phyloP scores from a whole-genome alignment of 2,113 vertebrate genomes.

The Verasper variegatus region DNA sequence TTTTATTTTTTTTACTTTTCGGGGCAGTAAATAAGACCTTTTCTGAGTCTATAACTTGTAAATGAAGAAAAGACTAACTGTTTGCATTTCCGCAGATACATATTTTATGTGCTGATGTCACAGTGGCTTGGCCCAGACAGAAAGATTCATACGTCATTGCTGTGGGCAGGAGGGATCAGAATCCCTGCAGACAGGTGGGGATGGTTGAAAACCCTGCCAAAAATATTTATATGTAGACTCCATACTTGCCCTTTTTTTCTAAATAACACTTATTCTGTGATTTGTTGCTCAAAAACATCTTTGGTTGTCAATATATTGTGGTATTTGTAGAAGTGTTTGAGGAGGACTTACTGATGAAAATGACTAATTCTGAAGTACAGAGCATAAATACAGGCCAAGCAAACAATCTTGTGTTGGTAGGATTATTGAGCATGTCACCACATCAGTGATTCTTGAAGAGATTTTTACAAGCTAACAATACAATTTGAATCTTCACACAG shows the following conservation, averaged over 20 bases:
- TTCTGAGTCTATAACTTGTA: neutral
- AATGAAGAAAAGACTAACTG: neutral
- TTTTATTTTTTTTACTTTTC: constrained; percentile 17
- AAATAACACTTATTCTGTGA: too few species aligned
- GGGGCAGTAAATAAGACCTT: neutral
- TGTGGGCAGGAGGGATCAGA: neutral
- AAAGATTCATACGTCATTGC: neutral
- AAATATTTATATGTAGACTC: too few species aligned
- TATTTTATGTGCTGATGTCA: neutral
- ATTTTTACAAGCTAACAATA: constrained; percentile 7
- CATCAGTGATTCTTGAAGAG: constrained; percentile 1
- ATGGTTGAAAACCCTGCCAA: neutral
- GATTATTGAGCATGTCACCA: neutral
- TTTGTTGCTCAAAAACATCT: too few species aligned
- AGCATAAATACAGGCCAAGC: too few species aligned
- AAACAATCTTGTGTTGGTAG: too few species aligned
- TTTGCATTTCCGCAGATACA: neutral
- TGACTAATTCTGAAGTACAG: too few species aligned
- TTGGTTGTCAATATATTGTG: too few species aligned
- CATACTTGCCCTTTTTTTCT: too few species aligned
- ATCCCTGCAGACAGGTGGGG: neutral
- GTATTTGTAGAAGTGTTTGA: too few species aligned
- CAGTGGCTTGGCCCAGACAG: neutral
- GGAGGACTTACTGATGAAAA: too few species aligned
- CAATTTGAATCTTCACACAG: constrained; percentile 1